Conservation (phyloP, 2,113 vertebrate species). For the Oryctolagus cuniculus region DNA sequence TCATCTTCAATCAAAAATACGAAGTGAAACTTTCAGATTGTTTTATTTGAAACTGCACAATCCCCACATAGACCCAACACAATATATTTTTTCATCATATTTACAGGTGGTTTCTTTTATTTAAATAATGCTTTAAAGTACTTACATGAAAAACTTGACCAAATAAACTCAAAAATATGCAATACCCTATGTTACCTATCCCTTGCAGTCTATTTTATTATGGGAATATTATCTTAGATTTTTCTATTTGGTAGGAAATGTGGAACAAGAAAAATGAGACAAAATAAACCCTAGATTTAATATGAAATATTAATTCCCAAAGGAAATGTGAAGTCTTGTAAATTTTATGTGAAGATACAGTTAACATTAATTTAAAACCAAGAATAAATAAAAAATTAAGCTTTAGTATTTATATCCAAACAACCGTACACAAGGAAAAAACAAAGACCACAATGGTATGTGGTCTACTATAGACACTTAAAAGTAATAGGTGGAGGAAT, state of each 20-base stretch:
- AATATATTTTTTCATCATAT: neutral
- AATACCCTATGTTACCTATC: neutral
- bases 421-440: neutral
- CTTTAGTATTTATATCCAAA: neutral
- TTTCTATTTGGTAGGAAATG: neutral
- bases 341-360: neutral
- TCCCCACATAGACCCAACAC: neutral
- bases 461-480: neutral
- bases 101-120: neutral
- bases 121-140: neutral
- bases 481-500: neutral
- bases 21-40: neutral
- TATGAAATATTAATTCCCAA: neutral
- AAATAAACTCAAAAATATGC: neutral
- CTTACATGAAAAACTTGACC: neutral
- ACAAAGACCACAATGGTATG: accelerated
- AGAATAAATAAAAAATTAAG: neutral
- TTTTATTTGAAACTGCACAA: neutral
- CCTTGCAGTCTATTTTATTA: neutral
- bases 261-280: neutral
- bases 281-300: neutral
- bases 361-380: neutral
- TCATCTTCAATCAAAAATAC: neutral
- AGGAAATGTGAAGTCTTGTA: neutral
- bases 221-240: neutral